Evolutionary conservation across 1,140 invertebrate genomes (phyloP), one percentile per base, ranked within the genome.

Genomic region (Antheraea pernyi): DNA sequence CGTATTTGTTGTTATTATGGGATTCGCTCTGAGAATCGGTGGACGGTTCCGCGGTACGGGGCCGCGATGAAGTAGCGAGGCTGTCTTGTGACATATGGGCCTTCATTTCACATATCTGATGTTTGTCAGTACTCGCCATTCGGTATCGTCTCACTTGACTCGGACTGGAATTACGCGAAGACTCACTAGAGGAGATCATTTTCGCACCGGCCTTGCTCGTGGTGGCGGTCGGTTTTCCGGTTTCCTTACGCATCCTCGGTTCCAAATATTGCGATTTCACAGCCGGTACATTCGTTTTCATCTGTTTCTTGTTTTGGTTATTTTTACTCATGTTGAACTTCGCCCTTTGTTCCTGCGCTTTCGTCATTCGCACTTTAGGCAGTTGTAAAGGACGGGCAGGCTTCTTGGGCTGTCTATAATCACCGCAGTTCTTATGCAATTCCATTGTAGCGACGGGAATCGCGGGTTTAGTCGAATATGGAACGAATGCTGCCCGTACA

Each of bases 1-100:
- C 89, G 53, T 90, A 91, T 69, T 83, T 89, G 68, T 89, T 90
- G 68, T 79, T 88, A 13, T 77, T 83, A n/a, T 85, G 85, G 3
- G 87, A 88, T 67, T 89, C 86, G 67, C 84, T 88, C 10, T 83
- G 77, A 0, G 85, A 86, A 53, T 89, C 87, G 0, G 86, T 86
- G 18, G 85, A 88, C 0, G 89, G 85, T 64, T 90, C 89, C 0
- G 87, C 86, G 0, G 88, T 90, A 10, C 80, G 79, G 7, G 88
- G 87, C 9, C 87, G 78, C n/a, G 89, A 88, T 0, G 71, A 65
- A 16, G 82, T 84, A 9, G 79, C 83, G 16, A 89, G 68, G 65
- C 86, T 91, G 60, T 91, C 86, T 59, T 91, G 86, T 39, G 86
- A 88, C 72, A 86, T 75, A 8, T 78, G 77, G 18, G 73, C 67